Percentiles rank a stretch among this genome's conserved stretches.
Evolutionary conservation across 2,888 invertebrate genomes (phyloP).

Genomic region (Athalia circularis): DNA sequence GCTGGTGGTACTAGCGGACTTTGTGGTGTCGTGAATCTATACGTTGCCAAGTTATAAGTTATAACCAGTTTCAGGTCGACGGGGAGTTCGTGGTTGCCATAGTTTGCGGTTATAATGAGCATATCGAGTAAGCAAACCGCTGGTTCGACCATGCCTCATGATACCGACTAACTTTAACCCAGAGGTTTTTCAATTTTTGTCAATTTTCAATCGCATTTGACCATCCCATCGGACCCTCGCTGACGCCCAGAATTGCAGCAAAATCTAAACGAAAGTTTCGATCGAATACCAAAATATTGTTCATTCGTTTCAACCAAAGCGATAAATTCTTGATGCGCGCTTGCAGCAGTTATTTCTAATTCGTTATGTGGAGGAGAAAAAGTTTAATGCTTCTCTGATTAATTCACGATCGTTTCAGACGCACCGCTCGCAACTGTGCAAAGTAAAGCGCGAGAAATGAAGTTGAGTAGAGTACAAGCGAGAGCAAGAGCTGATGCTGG

Average conservation of each 20-base stretch:
- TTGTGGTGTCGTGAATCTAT: background rate
- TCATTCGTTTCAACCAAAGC: too few species aligned
- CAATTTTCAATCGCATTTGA: background rate
- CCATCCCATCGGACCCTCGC: too few species aligned
- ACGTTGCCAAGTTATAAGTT: slow-evolving; percentile 30
- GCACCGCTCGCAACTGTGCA: background rate
- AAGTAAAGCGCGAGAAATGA: background rate
- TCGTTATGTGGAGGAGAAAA: background rate
- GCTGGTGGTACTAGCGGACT: background rate
- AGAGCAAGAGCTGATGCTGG: background rate
- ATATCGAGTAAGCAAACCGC: slow-evolving; percentile 19
- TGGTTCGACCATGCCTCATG: background rate
- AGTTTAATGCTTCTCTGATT: background rate
- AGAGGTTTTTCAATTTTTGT: background rate
- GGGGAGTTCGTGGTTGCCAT: slow-evolving; percentile 37
- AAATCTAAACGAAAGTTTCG: too few species aligned
- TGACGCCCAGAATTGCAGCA: too few species aligned
- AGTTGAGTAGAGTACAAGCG: background rate
- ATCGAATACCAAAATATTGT: too few species aligned
- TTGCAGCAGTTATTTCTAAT: background rate
- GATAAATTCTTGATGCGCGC: background rate
- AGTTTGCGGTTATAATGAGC: slow-evolving; percentile 43
- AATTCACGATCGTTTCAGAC: background rate
- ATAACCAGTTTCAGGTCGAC: slow-evolving; percentile 34
- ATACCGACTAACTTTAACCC: background rate